These are phyloP conservation scores for Theretra japonica DNA, from an alignment of 2,888 invertebrate species.

Conservation along the genomic window DNA sequence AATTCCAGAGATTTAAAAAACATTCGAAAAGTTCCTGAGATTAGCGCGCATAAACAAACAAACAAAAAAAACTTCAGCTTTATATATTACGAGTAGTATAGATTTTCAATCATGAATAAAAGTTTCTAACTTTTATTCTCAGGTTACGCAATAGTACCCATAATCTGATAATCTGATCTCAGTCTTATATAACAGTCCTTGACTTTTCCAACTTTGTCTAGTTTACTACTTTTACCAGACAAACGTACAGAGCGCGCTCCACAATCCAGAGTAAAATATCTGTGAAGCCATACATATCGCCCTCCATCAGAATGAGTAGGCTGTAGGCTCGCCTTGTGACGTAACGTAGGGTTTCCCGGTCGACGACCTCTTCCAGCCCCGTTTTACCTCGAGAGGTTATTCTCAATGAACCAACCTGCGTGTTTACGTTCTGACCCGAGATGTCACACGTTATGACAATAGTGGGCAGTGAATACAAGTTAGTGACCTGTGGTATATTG, in stretches of 20 bases:
- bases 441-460: constrained; percentile 3
- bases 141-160: no score
- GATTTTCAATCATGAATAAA: no score
- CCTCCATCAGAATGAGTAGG: constrained; percentile 46
- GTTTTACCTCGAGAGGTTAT: constrained; percentile 14
- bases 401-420: not conserved
- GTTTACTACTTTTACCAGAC: not conserved
- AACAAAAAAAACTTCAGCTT: no score
- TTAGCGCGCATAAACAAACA: no score
- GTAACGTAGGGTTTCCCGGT: constrained; percentile 33
- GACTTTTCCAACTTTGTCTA: not conserved
- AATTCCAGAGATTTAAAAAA: no score
- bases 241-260: constrained; percentile 26
- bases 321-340: constrained; percentile 27
- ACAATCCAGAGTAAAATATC: constrained; percentile 35
- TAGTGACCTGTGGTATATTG: not conserved
- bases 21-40: no score
- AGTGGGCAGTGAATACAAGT: constrained; percentile 16
- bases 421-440: constrained; percentile 2
- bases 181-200: no score
- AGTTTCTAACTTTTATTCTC: no score
- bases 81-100: no score
- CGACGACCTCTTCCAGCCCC: constrained; percentile 19
- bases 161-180: no score
- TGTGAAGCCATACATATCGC: constrained; percentile 48